Base-by-base conservation (phyloP, 1,140 invertebrate genomes). In the Zaprionus camerounensis region DNA sequence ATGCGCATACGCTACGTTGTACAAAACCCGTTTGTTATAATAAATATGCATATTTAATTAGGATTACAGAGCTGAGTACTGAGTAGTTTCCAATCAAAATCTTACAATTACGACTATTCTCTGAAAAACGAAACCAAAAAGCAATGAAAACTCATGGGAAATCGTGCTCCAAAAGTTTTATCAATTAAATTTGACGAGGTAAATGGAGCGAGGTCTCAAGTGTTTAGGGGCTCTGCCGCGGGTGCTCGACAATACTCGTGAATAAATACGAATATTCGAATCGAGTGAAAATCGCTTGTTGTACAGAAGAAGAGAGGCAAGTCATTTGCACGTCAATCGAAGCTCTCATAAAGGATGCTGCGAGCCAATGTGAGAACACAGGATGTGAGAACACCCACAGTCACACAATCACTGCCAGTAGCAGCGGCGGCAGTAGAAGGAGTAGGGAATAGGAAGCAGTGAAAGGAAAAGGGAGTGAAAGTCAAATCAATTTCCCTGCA, bases 401-500 rank as follows among this genome's bases (percentile, higher is more conserved):
- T 64, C 26, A 63, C 12, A 31, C 24, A 64, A 51, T 64, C 26
- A 63, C 41, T 46, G 41, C 41, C 38, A 41, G 38, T 5, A 11
- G 46, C 26, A 31, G 26, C 7, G 12, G 15, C n/a, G 1, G 2
- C 0, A 34, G n/a, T 3, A 26, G 53, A 28, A 55, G 24, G 13
- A 17, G 41, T 17, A 22, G 53, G 53, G 11, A 55, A 55, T n/a
- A 56, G 53, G 24, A 66, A 66, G 31, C 4, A 49, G 36, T 24
- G 11, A 51, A 51, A 13, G 22, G 20, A n/a, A 62, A 62, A 57
- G 41, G 13, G 11, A 51, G 51, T 13, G 9, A 51, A 44, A 44
- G 67, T 55, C 13, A 76, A 76, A 61, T 53, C 68, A 66, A 71
- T 76, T 76, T 71, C 36, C 36, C 6, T 28, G 57, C 46, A 51